These are phyloP conservation scores for Pituophis catenifer DNA, from an alignment of 2,113 vertebrate species.

Conservation along the genomic window DNA sequence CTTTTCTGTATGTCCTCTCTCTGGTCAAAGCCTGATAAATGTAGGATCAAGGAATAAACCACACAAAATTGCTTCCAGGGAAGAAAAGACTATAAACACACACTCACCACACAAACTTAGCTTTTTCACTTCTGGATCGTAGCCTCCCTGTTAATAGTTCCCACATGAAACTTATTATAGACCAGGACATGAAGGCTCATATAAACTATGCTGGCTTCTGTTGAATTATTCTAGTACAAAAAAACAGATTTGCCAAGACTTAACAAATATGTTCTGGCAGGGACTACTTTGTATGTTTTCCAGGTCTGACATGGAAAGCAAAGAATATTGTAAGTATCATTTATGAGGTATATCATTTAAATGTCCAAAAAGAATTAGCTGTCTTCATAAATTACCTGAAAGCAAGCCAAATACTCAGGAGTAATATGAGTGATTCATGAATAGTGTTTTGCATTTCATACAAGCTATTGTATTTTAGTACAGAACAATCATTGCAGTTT, in stretches of 20 bases:
- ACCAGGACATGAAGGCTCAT: conserved; percentile 23
- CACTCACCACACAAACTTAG: neutral
- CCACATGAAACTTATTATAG: conserved; percentile 49
- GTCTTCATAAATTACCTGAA: conserved; percentile 15
- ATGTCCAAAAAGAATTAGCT: neutral
- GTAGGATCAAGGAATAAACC: conserved; percentile 15
- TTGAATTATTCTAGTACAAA: conserved; percentile 16
- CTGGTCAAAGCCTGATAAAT: conserved; percentile 26
- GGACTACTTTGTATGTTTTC: conserved; percentile 25
- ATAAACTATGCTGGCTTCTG: conserved; percentile 33
- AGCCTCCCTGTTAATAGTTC: conserved; percentile 15
- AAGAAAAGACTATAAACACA: conserved; percentile 2
- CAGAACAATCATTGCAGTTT: neutral
- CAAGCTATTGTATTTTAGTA: conserved; percentile 14
- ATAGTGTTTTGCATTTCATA: neutral
- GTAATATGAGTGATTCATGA: neutral
- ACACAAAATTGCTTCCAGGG: conserved; percentile 45
- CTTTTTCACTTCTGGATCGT: conserved; percentile 50
- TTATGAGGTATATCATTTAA: conserved; percentile 12
- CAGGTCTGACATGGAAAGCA: conserved; percentile 29
- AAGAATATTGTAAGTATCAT: conserved; percentile 18
- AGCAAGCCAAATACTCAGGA: neutral
- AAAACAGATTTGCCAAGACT: conserved; percentile 27
- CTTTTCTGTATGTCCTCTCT: neutral
- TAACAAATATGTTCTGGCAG: conserved; percentile 16